Conservation (phyloP, 2,888 invertebrate genomes). For the Xanthorhoe spadicearia region DNA sequence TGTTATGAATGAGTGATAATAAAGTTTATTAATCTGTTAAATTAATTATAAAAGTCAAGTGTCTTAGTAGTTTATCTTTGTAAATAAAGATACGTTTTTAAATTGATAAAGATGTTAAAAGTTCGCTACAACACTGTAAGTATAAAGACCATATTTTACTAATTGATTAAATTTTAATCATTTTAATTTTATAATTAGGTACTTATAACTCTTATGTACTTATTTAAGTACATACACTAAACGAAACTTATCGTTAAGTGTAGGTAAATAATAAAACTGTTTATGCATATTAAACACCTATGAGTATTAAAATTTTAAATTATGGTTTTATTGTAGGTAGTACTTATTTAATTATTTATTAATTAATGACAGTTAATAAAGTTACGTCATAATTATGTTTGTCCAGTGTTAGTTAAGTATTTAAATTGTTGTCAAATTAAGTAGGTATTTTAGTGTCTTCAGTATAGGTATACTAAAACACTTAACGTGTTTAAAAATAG, state of each 20-base stretch:
- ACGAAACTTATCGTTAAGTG: background rate
- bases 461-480: no score
- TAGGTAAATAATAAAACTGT: background rate
- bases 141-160: background rate
- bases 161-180: background rate
- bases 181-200: background rate
- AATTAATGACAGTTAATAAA: no score
- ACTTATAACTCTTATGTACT: background rate
- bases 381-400: no score
- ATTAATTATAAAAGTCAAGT: background rate
- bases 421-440: no score
- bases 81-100: background rate
- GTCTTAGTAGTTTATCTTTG: background rate
- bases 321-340: no score
- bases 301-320: no score
- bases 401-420: no score
- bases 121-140: background rate
- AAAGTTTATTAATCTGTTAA: background rate
- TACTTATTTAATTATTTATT: no score
- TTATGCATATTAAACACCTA: background rate
- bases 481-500: no score
- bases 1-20: conserved; percentile 11
- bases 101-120: background rate
- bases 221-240: no score
- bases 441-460: no score